Evolutionary conservation across 2,113 vertebrate genomes (phyloP), one percentile per base, ranked within the genome.

Genomic region (Hyla sarda): DNA sequence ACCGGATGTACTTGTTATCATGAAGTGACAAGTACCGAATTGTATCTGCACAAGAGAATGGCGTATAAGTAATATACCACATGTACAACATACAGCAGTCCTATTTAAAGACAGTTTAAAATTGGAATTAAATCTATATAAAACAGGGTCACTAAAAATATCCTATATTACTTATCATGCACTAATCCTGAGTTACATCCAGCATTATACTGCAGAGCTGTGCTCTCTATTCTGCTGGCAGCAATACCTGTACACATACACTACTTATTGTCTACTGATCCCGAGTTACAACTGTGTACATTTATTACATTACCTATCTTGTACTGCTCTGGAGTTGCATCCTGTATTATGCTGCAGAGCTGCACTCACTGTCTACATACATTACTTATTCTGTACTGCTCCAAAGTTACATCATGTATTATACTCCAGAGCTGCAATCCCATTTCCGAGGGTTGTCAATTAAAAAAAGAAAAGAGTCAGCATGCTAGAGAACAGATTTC

Each of bases 1-100:
- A 99, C 30, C 98, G 96, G 88, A 99, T 99, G 85, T 99, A 99
- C 92, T 99, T 99, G 93, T 99, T 99, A 93, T 99, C 98, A 74
- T 99, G 98, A 69, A 99, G 96, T 12, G 98, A 99, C 88, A 99
- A 94, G 91, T 99, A 99, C 82, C 98, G 94, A 89, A 99, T 99
- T 50, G 98, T 99, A 93, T 99, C 98, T 99, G 17, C 17, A 93
- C 88, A 89, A 93, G n/a, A 92, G 90, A 81, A 73, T 90, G 23
- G n/a, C 11, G 28, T 3, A 14, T 1, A 4, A 65, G 10, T 1
- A 17, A 67, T 67, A n/a, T n/a, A n/a, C n/a, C n/a, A n/a, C 62
- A 67, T 6, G 17, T 30, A 5, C 2, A 19, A 5, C 5, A 8
- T 28, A 11, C n/a, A n/a, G 41, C 41, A 41, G 41, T 41, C 41